Conservation (phyloP, 2,797 vertebrate genomes). For the Setipinna tenuifilis region DNA sequence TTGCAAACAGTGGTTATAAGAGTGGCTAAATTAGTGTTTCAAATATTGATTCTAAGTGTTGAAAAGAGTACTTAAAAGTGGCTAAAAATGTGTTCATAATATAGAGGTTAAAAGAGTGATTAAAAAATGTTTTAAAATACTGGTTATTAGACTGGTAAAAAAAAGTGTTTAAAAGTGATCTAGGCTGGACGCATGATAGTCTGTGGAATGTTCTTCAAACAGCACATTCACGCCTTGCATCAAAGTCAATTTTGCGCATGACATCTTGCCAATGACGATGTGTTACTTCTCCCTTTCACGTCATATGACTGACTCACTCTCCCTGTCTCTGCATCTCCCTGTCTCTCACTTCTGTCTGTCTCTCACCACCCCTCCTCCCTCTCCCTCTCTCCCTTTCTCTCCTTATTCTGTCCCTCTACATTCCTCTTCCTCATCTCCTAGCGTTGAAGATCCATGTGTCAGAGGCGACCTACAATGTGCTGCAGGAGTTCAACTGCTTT, state of each 20-base stretch:
- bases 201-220: not conserved
- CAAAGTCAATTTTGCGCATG: not conserved
- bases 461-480: slow-evolving; percentile 78
- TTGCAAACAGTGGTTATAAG: no score
- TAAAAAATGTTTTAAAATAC: no score
- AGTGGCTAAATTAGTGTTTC: no score
- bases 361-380: not conserved
- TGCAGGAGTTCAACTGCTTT: slow-evolving; percentile 87
- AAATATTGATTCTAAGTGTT: no score
- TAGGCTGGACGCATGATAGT: not conserved
- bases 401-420: no score
- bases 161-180: not conserved
- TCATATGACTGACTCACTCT: not conserved
- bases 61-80: no score
- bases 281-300: not conserved
- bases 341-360: not conserved
- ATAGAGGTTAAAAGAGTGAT: no score
- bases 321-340: not conserved
- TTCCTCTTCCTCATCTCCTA: slow-evolving; percentile 47
- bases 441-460: slow-evolving; percentile 92
- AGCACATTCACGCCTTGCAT: not conserved
- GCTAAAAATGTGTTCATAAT: no score
- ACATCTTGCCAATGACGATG: not conserved
- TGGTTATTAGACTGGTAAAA: no score
- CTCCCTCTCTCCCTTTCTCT: not conserved